phyloP scores from a whole-genome alignment of 2,113 vertebrate genomes.

The Rattus rattus region DNA sequence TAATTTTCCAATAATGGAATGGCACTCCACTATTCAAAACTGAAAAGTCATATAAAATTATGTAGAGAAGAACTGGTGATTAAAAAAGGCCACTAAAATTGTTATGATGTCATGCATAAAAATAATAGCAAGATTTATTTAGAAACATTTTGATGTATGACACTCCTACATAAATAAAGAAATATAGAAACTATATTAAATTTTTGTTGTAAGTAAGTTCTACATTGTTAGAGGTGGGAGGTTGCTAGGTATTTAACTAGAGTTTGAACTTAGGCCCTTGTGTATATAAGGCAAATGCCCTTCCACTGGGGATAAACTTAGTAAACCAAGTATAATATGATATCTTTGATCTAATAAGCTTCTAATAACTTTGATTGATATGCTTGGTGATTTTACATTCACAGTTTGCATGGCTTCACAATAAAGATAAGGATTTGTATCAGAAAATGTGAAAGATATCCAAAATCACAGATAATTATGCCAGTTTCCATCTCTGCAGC shows the following conservation, averaged over 20 bases:
- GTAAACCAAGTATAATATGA: neutral
- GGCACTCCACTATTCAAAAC: neutral
- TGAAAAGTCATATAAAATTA: slow-evolving; percentile 13
- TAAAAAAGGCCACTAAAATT: neutral
- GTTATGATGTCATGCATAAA: neutral
- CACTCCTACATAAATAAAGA: neutral
- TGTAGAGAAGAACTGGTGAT: neutral
- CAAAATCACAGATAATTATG: neutral
- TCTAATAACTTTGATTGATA: neutral
- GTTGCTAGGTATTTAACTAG: neutral
- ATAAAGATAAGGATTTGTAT: slow-evolving; percentile 8
- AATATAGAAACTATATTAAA: neutral
- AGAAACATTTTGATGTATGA: neutral
- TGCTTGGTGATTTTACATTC: slow-evolving; percentile 34
- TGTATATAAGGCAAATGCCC: too few species aligned
- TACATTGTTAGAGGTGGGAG: neutral
- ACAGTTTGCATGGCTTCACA: neutral
- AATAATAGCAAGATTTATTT: neutral
- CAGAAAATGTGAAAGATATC: neutral
- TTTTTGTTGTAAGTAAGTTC: neutral
- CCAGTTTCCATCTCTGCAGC: neutral
- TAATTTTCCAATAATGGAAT: neutral
- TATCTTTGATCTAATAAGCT: neutral
- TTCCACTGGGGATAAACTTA: neutral
- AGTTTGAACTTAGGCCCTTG: neutral